phyloP scores from a whole-genome alignment of 2,113 vertebrate species.

The Vidua macroura region DNA sequence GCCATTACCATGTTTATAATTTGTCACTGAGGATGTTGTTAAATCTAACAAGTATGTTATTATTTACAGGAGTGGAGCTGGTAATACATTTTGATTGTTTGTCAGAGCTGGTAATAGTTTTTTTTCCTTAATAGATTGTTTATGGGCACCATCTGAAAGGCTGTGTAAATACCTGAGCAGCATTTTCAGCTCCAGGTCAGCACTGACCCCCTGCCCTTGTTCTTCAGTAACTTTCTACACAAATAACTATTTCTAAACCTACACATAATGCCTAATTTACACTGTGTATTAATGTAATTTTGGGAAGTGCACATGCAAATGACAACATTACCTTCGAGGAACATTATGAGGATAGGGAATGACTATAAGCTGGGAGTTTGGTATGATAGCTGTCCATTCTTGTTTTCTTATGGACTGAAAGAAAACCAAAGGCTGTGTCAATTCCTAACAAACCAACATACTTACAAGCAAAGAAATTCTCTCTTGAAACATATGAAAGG shows the following conservation, averaged over 20 bases:
- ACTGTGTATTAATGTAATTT: not conserved
- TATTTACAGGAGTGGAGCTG: not conserved
- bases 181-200: not conserved
- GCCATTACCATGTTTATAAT: not conserved
- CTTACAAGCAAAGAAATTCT: not conserved
- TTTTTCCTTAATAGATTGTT: not conserved
- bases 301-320: not conserved
- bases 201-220: not conserved
- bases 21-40: not conserved
- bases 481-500: not conserved
- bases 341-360: constrained; percentile 90
- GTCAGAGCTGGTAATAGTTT: not conserved
- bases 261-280: not conserved
- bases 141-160: not conserved
- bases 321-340: constrained; percentile 83
- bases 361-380: constrained; percentile 97
- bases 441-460: not conserved
- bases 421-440: constrained; percentile 8
- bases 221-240: not conserved
- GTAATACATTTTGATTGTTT: not conserved
- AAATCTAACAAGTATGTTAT: not conserved
- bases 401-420: constrained; percentile 83
- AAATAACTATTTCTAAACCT: not conserved
- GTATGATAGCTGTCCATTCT: constrained; percentile 98
- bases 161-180: not conserved